phyloP scores from a whole-genome alignment of 2,888 invertebrate genomes.

The Eupithecia centaureata region DNA sequence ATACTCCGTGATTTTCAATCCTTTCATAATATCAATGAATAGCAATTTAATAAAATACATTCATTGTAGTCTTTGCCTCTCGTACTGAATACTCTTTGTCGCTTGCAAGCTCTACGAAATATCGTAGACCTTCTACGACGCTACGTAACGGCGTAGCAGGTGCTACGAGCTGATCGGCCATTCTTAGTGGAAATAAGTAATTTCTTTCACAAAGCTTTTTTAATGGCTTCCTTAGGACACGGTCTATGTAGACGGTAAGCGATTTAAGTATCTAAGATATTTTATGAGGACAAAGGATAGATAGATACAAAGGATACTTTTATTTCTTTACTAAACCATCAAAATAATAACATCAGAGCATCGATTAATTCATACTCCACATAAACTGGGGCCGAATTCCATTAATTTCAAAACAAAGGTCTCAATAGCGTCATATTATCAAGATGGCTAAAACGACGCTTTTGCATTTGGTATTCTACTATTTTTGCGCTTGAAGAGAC shows the following conservation, averaged over 20 bases:
- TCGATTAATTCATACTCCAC: too few species aligned
- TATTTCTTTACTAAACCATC: too few species aligned
- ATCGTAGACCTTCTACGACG: slow-evolving; percentile 37
- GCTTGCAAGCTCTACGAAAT: slow-evolving; percentile 29
- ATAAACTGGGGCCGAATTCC: too few species aligned
- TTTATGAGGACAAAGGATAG: too few species aligned
- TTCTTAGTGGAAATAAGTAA: slow-evolving; percentile 25
- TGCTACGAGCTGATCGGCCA: slow-evolving; percentile 28
- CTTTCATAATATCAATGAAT: background rate
- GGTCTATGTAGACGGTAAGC: background rate
- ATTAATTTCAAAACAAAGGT: too few species aligned
- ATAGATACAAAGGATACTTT: too few species aligned
- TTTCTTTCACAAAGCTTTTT: slow-evolving; percentile 18
- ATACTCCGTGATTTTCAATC: background rate
- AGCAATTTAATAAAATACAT: background rate
- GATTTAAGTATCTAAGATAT: background rate
- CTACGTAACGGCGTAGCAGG: slow-evolving; percentile 37
- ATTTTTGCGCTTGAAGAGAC: too few species aligned
- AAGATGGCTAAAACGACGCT: too few species aligned
- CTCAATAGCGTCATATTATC: too few species aligned
- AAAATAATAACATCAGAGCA: too few species aligned
- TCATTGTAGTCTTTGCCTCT: background rate
- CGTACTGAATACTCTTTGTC: background rate
- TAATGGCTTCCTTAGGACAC: background rate
- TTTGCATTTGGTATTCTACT: too few species aligned